Conservation (phyloP, 2,113 vertebrate genomes). For the Hippocampus guttulatus region DNA sequence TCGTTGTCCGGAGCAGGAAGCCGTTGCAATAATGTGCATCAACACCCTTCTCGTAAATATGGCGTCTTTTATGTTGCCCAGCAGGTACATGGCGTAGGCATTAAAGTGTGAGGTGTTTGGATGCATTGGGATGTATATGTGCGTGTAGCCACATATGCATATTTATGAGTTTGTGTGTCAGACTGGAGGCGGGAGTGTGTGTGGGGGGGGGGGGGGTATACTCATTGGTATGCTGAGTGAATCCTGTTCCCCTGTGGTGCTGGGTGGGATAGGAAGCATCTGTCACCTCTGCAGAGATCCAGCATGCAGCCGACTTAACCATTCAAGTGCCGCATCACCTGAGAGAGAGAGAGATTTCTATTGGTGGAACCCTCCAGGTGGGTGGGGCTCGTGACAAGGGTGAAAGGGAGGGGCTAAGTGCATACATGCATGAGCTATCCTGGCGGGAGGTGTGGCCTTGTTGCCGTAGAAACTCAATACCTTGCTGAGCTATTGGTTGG, state of each 20-base stretch:
- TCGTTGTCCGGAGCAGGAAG: conserved; percentile 32
- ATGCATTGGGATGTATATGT: conserved; percentile 13
- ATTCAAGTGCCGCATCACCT: conserved; percentile 68
- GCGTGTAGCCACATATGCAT: conserved; percentile 44
- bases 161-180: conserved; percentile 42
- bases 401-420: conserved; percentile 84
- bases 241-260: conserved; percentile 80
- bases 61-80: conserved; percentile 44
- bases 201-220: conserved; percentile 33
- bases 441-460: conserved; percentile 72
- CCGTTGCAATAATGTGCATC: conserved; percentile 27
- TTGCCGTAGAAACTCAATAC: conserved; percentile 78
- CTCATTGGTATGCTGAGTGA: conserved; percentile 87
- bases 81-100: conserved; percentile 33
- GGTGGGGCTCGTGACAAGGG: conserved; percentile 43
- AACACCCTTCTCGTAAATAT: conserved; percentile 56
- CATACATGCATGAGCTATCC: conserved; percentile 77
- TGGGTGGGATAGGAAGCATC: conserved; percentile 85
- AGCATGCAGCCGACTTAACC: conserved; percentile 75
- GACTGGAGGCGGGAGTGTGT: conserved; percentile 28
- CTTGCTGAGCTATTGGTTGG: conserved; percentile 62
- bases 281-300: conserved; percentile 80
- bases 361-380: conserved; percentile 39
- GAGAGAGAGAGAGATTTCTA: conserved; percentile 40
- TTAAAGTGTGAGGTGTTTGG: conserved; percentile 26